Base-by-base conservation (phyloP, 2,888 invertebrate genomes). In the Himalopsyche anomala region DNA sequence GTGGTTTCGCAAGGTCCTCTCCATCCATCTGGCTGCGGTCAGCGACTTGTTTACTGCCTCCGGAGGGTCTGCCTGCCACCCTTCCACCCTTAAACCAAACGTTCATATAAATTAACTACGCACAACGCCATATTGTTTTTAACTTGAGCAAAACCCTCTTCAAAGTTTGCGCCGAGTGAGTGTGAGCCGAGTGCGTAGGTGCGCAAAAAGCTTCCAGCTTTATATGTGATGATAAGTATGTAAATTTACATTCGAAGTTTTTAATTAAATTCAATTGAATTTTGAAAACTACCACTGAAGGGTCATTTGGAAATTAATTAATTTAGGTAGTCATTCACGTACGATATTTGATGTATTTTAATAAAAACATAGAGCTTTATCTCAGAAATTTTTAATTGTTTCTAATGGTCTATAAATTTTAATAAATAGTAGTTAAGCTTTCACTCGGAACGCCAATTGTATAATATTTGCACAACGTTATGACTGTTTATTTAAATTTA, bases 51-150 rank as follows among this genome's bases (percentile, higher is more conserved):
- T 86, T 86, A 84, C 84, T 82, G 84, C 86, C 83, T 81, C 74
- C 84, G 15, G 62, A 62, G 62, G 62, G 62, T 69, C 51, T 84
- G 28, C 38, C 15, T 17, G 81, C 86, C 74, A 81, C 82, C 81
- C 84, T 81, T 83, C 82, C 84, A 62, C 62, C 62, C 62, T 28
- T 62, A 62, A 62, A 83, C 85, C 85, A 83, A 87, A 87, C 84
- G 85, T 79, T 85, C 87, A 86, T 88, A 88, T 88, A 88, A 88
- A 86, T 87, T 87, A 87, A 87, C 84, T 84, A 87, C 87, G 86
- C 86, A 86, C 86, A 84, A 88, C 85, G 84, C 87, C 88, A 87
- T 87, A 87, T 88, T 88, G 88, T 88, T 88, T 88, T 87, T 87
- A 87, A 87, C 87, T 83, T 87, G 45, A 42, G 62, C 82, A 19